These are phyloP conservation scores for Bimastos eiseni DNA, from an alignment of 2,888 invertebrate genomes.

Conservation along the genomic window DNA sequence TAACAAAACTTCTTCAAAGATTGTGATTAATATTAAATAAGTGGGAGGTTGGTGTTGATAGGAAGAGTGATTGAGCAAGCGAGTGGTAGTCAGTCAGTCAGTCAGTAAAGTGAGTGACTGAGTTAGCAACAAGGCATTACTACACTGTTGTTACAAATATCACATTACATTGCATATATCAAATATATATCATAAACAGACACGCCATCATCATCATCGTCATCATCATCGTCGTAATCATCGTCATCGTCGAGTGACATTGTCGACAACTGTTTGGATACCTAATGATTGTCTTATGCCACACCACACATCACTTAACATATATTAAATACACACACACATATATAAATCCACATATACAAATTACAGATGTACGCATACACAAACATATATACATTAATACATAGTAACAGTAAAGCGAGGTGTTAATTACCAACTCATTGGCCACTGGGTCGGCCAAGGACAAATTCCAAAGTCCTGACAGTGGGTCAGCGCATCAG, in stretches of 20 bases:
- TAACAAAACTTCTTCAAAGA: background rate
- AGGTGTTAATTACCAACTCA: background rate
- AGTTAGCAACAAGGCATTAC: background rate
- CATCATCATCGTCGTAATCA: too few relatives aligned
- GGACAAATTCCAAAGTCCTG: background rate
- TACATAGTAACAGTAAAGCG: background rate
- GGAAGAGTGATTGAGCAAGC: background rate
- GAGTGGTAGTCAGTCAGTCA: background rate
- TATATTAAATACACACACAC: background rate
- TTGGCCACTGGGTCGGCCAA: background rate
- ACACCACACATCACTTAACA: background rate
- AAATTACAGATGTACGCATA: background rate
- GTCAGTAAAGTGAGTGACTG: background rate
- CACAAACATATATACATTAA: background rate
- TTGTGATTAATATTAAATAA: background rate
- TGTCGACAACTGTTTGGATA: too few relatives aligned
- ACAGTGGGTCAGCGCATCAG: background rate
- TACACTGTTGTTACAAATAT: background rate
- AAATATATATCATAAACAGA: too few relatives aligned
- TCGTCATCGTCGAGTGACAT: too few relatives aligned
- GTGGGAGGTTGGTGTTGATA: background rate
- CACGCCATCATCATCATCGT: too few relatives aligned
- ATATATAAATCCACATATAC: background rate
- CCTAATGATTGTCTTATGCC: background rate
- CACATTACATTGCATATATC: background rate